Base-by-base conservation (phyloP, 2,797 vertebrate species). In the Galago senegalensis region DNA sequence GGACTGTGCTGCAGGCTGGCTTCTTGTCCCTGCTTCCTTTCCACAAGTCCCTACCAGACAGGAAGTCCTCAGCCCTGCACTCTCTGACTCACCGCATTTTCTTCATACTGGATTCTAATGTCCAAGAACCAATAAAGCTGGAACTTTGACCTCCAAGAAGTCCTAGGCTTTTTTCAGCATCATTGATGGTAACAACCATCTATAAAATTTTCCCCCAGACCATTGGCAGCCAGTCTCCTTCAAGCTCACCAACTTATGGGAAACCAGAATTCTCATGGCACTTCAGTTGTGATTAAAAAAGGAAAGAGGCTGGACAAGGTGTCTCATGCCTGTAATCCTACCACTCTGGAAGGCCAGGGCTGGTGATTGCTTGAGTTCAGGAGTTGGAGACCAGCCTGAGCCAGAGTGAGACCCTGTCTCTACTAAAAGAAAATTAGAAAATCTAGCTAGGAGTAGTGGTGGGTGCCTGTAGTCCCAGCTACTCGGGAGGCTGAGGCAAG, bases 111-210 rank as follows among this genome's bases (percentile, higher is more conserved):
- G 89, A 83, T 88, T 91, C 43, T 37, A 63, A 75, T 27, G 14
- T 69, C 53, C 34, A 88, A 76, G 73, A 93, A 75, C 43, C 23
- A 23, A 6, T 40, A 89, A 56, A 49, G 5, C 40, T n/a, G 37
- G 37, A 67, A 53, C 31, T 16, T 56, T 60, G 49, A 63, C 70
- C 49, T 49, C 61, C 75, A 77, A 75, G 40, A 67, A 89, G 58
- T 79, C 84, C 65, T 53, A 79, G 80, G 23, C n/a, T 87, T 84
- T 84, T 72, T 87, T 75, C 67, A 75, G 73, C 31, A 40, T 49
- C 61, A 40, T 0, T 49, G 27, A 84, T 29, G 20, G 65, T 79
- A 65, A 87, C 2, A 27, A 12, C 76, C 34, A n/a, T 46, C 29
- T 46, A 60, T 72, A 80, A 61, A 80, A 40, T 29, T 89, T 87